phyloP scores from a whole-genome alignment of 2,113 vertebrate species.

The Corydoras sp. region DNA sequence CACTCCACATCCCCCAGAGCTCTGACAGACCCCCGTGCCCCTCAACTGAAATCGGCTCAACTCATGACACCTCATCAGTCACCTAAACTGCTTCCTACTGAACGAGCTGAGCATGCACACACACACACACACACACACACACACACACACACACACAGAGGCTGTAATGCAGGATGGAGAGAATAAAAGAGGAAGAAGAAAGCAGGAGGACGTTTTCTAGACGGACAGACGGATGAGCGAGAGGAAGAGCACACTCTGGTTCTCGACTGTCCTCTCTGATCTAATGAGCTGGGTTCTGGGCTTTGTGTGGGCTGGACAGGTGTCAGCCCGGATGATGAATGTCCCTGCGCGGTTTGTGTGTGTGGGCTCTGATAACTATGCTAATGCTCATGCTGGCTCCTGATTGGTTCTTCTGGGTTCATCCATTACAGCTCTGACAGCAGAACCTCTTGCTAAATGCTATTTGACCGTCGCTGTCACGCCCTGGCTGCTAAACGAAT shows the following conservation, averaged over 20 bases:
- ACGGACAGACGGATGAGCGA: background rate
- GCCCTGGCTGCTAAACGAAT: conserved; percentile 50
- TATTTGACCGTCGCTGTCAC: conserved; percentile 69
- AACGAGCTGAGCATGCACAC: conserved; percentile 40
- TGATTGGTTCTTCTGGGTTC: conserved; percentile 60
- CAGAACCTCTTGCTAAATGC: conserved; percentile 67
- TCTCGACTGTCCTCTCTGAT: conserved; percentile 51
- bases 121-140: conserved; percentile 25
- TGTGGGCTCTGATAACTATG: conserved; percentile 64
- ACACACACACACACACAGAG: conserved; percentile 17
- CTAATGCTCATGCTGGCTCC: conserved; percentile 51
- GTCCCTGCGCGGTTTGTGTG: conserved; percentile 50
- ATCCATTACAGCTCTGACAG: conserved; percentile 69
- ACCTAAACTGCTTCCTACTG: conserved; percentile 55
- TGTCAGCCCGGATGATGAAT: conserved; percentile 71
- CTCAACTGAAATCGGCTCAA: conserved; percentile 50
- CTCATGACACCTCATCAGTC: conserved; percentile 58
- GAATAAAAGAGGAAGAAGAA: background rate
- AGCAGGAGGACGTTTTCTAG: background rate
- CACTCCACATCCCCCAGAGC: conserved; percentile 57
- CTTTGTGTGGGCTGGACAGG: conserved; percentile 64
- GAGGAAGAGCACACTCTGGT: conserved; percentile 6
- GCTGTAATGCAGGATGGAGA: conserved; percentile 19
- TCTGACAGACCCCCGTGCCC: conserved; percentile 48
- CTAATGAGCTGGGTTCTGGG: conserved; percentile 55